Conservation (phyloP, 2,797 vertebrate species). For the Benthosema pterotum region DNA sequence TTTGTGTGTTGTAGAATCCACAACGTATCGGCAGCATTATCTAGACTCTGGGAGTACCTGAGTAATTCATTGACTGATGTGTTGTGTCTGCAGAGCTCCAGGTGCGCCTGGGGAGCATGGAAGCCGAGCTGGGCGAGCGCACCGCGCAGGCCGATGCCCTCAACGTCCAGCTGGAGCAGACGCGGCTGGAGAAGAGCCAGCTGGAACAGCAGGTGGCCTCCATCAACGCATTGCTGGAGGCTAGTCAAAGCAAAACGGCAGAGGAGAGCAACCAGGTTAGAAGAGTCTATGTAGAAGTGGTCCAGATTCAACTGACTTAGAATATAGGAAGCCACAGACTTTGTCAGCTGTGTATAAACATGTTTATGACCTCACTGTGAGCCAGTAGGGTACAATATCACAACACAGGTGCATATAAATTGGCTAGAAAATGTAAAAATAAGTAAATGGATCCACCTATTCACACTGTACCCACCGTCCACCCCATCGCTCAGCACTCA, state of each 20-base stretch:
- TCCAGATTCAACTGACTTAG: no score
- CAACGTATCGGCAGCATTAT: neutral
- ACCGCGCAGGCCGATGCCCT: conserved; percentile 79
- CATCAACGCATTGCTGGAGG: conserved; percentile 87
- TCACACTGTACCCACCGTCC: no score
- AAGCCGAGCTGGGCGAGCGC: conserved; percentile 81
- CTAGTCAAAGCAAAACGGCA: conserved; percentile 79
- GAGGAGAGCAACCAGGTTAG: conserved; percentile 26
- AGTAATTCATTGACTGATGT: conserved; percentile 1
- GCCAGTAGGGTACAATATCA: no score
- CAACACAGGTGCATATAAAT: no score
- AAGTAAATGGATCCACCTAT: no score
- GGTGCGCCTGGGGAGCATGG: conserved; percentile 74
- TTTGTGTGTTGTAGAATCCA: neutral
- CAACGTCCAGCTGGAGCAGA: conserved; percentile 80
- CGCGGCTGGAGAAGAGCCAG: conserved; percentile 79
- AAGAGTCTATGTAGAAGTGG: no score
- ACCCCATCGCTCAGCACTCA: no score
- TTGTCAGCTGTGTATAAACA: no score
- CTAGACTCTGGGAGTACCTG: neutral
- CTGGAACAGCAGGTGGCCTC: conserved; percentile 84
- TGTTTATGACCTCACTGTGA: no score
- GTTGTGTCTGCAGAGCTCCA: conserved; percentile 81
- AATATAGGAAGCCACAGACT: no score
- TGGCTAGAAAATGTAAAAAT: no score